These are phyloP conservation scores for Aurelia sp. DNA, from an alignment of 30 jellyfish, hydroid and myxozoan species.

Conservation along the genomic window DNA sequence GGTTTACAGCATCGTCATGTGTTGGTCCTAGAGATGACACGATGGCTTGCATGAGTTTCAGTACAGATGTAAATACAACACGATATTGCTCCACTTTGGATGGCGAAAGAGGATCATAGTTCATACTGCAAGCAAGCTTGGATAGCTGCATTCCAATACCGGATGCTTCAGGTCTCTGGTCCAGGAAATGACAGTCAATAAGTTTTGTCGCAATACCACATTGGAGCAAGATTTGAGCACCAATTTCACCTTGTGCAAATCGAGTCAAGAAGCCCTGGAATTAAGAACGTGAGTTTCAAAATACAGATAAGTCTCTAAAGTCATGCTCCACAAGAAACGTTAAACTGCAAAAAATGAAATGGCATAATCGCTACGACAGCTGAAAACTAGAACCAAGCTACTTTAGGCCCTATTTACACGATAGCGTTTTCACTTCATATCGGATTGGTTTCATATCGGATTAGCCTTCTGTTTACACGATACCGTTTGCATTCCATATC, in stretches of 20 bases:
- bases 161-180: constrained; percentile 71
- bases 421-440: no score
- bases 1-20: constrained; percentile 70
- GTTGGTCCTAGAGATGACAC: constrained; percentile 84
- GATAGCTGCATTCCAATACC: constrained; percentile 46
- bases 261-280: constrained; percentile 81
- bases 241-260: constrained; percentile 75
- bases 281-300: neutral
- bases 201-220: constrained; percentile 70
- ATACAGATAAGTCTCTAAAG: neutral
- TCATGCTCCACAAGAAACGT: constrained; percentile 30
- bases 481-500: no score
- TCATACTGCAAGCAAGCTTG: constrained; percentile 44
- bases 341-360: neutral
- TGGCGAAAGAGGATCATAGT: constrained; percentile 81
- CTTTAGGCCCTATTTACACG: no score
- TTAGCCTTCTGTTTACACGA: no score
- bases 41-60: constrained; percentile 68
- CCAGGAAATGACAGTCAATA: constrained; percentile 84
- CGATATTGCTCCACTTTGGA: constrained; percentile 69
- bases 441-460: no score
- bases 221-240: constrained; percentile 90
- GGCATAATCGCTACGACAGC: no score
- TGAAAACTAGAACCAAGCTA: no score
- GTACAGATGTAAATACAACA: constrained; percentile 68